Evolutionary conservation across 2,797 vertebrate genomes (phyloP).

Genomic region (Trichosurus vulpecula): DNA sequence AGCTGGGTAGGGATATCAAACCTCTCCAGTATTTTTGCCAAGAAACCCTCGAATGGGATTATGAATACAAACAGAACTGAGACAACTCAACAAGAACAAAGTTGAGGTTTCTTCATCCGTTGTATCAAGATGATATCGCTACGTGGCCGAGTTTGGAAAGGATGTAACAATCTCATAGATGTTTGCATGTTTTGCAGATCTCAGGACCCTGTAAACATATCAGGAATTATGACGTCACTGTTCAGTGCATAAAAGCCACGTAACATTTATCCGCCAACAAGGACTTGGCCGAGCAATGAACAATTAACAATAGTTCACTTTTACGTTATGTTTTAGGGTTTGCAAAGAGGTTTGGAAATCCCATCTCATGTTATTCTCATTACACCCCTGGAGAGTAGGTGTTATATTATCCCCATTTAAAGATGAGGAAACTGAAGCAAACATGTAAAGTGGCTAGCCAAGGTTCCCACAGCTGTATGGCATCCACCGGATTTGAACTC

Average conservation of each 20-base stretch:
- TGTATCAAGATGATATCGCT: not conserved
- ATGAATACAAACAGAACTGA: not conserved
- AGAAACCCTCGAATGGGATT: not conserved
- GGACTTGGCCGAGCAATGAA: not conserved
- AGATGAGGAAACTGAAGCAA: not conserved
- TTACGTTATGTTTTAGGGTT: not conserved
- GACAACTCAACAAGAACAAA: not conserved
- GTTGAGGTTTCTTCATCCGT: not conserved
- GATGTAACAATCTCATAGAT: not conserved
- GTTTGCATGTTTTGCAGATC: not conserved
- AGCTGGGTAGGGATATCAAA: not conserved
- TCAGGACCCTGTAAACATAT: not conserved
- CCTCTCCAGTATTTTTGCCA: not conserved
- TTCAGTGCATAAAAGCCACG: not conserved
- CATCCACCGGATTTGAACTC: not conserved
- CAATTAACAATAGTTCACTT: not conserved
- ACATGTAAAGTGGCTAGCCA: not conserved
- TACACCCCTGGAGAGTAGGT: not conserved
- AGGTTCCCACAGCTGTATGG: not conserved
- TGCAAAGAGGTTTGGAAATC: not conserved
- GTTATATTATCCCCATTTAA: not conserved
- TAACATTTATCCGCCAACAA: not conserved
- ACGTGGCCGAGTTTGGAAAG: not conserved
- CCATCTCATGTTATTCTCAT: not conserved
- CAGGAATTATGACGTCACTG: not conserved